Conservation (phyloP, 30 jellyfish, hydroid and myxozoan genomes). For the Cassiopea xamachana region DNA sequence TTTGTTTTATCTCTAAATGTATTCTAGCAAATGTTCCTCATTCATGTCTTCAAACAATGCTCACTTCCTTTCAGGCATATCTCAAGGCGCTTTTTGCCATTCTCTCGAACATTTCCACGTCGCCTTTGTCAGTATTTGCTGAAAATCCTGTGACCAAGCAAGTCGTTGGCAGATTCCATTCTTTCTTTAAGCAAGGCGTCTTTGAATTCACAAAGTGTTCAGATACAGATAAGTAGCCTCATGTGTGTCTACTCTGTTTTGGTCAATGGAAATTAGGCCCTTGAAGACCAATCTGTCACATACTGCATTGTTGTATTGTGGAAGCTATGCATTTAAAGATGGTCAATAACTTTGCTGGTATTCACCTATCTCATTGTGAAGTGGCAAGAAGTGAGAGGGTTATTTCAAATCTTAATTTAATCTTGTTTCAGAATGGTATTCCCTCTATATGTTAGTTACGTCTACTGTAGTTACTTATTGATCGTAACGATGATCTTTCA, state of each 20-base stretch:
- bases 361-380: not conserved
- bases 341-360: not conserved
- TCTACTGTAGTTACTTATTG: too few relatives aligned
- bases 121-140: constrained; percentile 78
- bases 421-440: too few relatives aligned
- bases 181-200: constrained; percentile 94
- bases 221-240: constrained; percentile 5
- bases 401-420: too few relatives aligned
- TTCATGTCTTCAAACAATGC: not conserved
- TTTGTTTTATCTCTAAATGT: too few relatives aligned
- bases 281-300: not conserved
- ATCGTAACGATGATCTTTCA: too few relatives aligned
- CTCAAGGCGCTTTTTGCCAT: constrained; percentile 92
- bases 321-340: not conserved
- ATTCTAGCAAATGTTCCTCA: too few relatives aligned
- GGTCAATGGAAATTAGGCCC: not conserved
- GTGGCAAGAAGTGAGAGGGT: too few relatives aligned
- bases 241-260: not conserved
- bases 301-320: not conserved
- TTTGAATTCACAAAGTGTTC: constrained; percentile 76
- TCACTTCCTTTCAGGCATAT: constrained; percentile 70
- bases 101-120: constrained; percentile 73
- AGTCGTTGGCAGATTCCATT: constrained; percentile 89
- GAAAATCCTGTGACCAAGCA: constrained; percentile 82
- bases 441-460: too few relatives aligned